Evolutionary conservation across 2,113 vertebrate genomes (phyloP).

Genomic region (Ia io): DNA sequence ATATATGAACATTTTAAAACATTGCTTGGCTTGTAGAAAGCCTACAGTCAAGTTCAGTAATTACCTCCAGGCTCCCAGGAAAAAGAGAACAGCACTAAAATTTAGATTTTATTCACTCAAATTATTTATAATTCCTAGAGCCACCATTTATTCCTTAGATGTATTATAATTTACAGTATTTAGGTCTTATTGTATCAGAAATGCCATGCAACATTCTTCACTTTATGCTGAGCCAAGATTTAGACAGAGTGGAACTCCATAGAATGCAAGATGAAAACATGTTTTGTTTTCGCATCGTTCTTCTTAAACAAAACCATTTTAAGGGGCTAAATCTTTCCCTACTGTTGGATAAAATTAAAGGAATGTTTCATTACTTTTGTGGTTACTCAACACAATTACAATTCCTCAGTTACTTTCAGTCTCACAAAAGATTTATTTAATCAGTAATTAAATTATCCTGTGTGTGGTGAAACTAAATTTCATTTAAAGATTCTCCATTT

Average conservation of each 20-base stretch:
- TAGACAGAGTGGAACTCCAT: neutral
- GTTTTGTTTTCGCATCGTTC: neutral
- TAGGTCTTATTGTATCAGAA: neutral
- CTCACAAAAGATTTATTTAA: neutral
- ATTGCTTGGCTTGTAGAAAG: neutral
- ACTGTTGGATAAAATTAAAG: neutral
- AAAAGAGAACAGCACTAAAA: neutral
- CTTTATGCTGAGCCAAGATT: neutral
- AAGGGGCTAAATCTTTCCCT: neutral
- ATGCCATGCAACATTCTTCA: neutral
- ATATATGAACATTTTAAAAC: neutral
- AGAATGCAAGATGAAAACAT: neutral
- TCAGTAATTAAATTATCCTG: neutral
- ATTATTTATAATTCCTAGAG: neutral
- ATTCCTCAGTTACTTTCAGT: neutral
- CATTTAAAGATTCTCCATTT: neutral
- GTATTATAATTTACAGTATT: neutral
- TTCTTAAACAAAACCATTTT: neutral
- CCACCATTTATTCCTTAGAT: neutral
- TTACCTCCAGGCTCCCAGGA: neutral
- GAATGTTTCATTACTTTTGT: neutral
- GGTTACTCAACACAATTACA: neutral
- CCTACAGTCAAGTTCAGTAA: neutral
- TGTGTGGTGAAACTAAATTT: neutral
- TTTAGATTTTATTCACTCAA: neutral